Base-by-base conservation (phyloP, 2,797 vertebrate genomes). In the Hozukius guyotensis region DNA sequence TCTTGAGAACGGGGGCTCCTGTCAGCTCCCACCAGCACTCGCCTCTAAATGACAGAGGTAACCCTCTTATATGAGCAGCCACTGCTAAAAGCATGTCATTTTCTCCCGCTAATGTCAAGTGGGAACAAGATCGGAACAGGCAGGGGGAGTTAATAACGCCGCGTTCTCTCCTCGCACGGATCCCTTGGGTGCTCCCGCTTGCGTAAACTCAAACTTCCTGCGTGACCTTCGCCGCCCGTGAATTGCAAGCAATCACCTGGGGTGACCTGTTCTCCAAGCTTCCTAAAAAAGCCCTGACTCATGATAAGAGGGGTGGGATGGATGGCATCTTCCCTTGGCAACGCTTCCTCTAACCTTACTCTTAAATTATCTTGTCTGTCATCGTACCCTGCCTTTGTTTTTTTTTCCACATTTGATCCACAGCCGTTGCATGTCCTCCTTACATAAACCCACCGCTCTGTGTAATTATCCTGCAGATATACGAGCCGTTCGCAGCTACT, bases 81-180 rank as follows among this genome's bases (percentile, higher is more conserved):
- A 10, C 80, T 6, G 86, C 88, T 95, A 94, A 94, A 93, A 95
- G 93, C 91, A 84, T 92, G 90, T 93, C 87, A 94, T 94, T 93
- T 95, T 91, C 93, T 88, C 81, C 82, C 18, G 83, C 91, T 94
- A 93, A 93, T 94, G 92, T 94, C 91, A 94, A 94, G 92, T 85
- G 87, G 88, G 88, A 90, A 86, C 87, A 70, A 70, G 89, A 92
- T 93, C 88, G 83, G 89, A 90, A 80, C 82, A 82, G 88, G 84
- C 73, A 63, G 82, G 75, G 80, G 84, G 85, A 86, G 90, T 89
- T 93, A 92, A 94, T 92, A 91, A 87, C 88, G 36, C 83, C 10
- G 63, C 81, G 13, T 87, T 86, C 81, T 83, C 84, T 66, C 78
- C 84, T 82, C 14, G 6, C 62, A 38, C 9, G 1, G 76, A 77